Percentiles rank a stretch among this genome's conserved stretches.
Conservation (phyloP, 2,113 vertebrate species). For the Chrysemys picta region DNA sequence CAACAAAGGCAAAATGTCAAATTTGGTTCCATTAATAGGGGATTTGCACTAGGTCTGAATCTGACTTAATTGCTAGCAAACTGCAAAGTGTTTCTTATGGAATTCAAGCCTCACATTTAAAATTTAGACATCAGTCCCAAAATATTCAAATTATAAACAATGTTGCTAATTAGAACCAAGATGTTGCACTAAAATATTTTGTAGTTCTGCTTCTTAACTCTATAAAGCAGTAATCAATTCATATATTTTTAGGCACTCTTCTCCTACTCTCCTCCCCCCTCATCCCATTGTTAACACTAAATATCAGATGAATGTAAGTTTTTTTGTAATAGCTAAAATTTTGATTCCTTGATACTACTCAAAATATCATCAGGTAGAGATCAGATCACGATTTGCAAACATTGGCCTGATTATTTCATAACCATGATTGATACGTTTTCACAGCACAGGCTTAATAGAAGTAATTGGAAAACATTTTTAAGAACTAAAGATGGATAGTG, state of each 20-base stretch:
- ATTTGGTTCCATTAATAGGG: background rate
- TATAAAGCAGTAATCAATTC: background rate
- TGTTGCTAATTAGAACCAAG: background rate
- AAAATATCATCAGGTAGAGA: background rate
- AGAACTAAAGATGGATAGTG: background rate
- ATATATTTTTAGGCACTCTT: background rate
- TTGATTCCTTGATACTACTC: background rate
- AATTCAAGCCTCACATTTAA: background rate
- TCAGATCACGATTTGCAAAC: background rate
- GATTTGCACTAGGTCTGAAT: constrained; percentile 8
- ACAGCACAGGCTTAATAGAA: constrained; percentile 24
- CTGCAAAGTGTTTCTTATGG: background rate
- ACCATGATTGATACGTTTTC: constrained; percentile 19
- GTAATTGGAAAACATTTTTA: constrained; percentile 33
- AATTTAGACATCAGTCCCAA: background rate
- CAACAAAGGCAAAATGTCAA: background rate
- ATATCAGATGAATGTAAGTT: background rate
- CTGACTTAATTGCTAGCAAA: constrained; percentile 26
- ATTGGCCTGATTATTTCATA: constrained; percentile 20
- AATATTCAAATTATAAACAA: background rate
- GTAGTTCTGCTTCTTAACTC: background rate
- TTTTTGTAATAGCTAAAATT: background rate
- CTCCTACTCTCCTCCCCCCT: too few species aligned
- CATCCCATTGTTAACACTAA: background rate
- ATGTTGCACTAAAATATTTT: background rate